A percentile compares a stretch with the other conserved stretches of the same genome.
These are phyloP conservation scores for Sycophila texana DNA, from an alignment of 2,888 invertebrate genomes.

Conservation along the genomic window DNA sequence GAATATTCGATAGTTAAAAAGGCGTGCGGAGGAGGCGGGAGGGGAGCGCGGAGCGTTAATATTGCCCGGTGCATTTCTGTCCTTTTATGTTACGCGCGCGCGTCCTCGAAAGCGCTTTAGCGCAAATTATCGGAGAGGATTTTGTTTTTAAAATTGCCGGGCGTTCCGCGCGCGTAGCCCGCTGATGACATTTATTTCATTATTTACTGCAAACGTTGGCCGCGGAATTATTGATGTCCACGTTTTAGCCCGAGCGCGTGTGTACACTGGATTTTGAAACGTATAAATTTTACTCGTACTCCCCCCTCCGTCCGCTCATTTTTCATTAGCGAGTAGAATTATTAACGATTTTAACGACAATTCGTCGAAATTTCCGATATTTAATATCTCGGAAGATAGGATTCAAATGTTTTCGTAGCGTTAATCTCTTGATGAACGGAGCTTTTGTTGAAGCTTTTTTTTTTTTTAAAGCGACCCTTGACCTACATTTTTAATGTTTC, in stretches of 20 bases:
- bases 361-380: neutral
- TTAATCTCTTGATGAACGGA: too few relatives aligned
- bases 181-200: constrained; percentile 40
- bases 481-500: too few relatives aligned
- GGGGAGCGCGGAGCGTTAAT: constrained; percentile 6
- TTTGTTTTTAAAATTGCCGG: constrained; percentile 15
- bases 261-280: neutral
- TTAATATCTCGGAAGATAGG: too few relatives aligned
- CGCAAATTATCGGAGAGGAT: constrained; percentile 25
- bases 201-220: constrained; percentile 23
- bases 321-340: constrained; percentile 16
- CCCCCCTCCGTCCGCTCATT: neutral
- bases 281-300: neutral
- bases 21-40: too few relatives aligned
- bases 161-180: neutral
- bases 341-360: constrained; percentile 8
- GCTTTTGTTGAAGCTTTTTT: too few relatives aligned
- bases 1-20: constrained; percentile 44
- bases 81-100: constrained; percentile 20
- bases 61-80: constrained; percentile 2
- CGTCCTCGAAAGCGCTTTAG: constrained; percentile 24
- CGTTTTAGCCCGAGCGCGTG: neutral
- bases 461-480: too few relatives aligned
- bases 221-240: constrained; percentile 26
- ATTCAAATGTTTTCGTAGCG: too few relatives aligned